Conservation (phyloP, 2,888 invertebrate species). For the Girardia tigrina region DNA sequence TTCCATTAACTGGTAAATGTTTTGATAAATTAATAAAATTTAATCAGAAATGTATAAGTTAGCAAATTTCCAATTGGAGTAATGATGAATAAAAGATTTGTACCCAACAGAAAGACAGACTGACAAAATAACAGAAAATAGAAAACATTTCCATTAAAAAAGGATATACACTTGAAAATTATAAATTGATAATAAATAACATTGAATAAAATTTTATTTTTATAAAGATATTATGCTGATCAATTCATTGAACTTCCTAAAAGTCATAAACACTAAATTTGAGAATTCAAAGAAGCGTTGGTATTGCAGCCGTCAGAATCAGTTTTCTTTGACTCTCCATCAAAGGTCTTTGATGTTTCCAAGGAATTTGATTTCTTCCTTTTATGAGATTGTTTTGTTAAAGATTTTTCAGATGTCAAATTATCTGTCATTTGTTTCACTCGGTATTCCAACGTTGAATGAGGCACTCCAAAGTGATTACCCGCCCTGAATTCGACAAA, state of each 20-base stretch:
- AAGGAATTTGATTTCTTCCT: background rate
- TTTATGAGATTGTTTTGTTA: background rate
- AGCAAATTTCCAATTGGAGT: no score
- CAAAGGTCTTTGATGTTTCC: background rate
- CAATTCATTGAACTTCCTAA: background rate
- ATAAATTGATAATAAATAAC: no score
- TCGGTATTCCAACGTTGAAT: slow-evolving; percentile 95
- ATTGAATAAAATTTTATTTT: background rate
- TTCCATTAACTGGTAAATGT: no score
- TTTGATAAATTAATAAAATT: no score
- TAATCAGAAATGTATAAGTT: no score
- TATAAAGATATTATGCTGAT: background rate
- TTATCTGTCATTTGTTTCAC: slow-evolving; percentile 44
- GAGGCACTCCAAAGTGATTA: slow-evolving; percentile 92
- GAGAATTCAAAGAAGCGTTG: background rate
- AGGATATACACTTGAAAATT: no score
- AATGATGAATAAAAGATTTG: no score
- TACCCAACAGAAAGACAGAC: no score
- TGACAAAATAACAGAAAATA: no score
- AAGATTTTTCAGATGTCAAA: background rate
- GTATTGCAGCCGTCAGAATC: background rate
- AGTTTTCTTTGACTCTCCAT: background rate
- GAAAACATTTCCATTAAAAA: no score
- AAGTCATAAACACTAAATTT: background rate
- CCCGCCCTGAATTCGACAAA: slow-evolving; percentile 58